Evolutionary conservation across 1,140 invertebrate genomes (phyloP).

Genomic region (Onthophagus taurus): DNA sequence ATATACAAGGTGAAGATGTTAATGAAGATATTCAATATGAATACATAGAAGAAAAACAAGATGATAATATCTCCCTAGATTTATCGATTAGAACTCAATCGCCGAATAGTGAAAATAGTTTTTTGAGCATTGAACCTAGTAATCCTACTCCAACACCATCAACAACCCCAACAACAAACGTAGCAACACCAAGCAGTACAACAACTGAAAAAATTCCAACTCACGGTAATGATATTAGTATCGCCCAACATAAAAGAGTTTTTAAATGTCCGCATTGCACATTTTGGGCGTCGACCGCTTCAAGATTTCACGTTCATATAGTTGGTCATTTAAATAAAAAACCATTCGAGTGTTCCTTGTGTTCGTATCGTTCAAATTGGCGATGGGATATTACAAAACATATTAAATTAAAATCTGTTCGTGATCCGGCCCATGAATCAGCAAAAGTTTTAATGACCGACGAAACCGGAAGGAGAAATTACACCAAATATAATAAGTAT

Average conservation of each 20-base stretch:
- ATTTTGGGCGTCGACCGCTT: conserved; percentile 86
- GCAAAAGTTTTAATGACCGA: conserved; percentile 82
- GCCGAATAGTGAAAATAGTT: conserved; percentile 32
- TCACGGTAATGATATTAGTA: conserved; percentile 35
- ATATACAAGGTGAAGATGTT: conserved; percentile 23
- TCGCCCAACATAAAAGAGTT: conserved; percentile 43
- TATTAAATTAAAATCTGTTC: conserved; percentile 76
- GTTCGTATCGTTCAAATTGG: conserved; percentile 89
- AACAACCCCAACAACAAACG: conserved; percentile 11
- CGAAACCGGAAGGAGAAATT: conserved; percentile 81
- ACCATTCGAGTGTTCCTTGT: conserved; percentile 90
- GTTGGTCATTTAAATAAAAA: conserved; percentile 87
- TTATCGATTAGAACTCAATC: conserved; percentile 33
- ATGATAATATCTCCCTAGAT: conserved; percentile 31
- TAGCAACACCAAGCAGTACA: conserved; percentile 11
- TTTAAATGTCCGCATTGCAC: conserved; percentile 85
- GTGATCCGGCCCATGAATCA: conserved; percentile 67
- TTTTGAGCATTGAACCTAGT: conserved; percentile 16
- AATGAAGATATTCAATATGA: conserved; percentile 35
- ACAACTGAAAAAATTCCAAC: conserved; percentile 35
- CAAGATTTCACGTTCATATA: conserved; percentile 85
- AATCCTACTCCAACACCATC: conserved; percentile 14
- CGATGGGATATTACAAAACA: conserved; percentile 95
- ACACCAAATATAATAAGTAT: conserved; percentile 86
- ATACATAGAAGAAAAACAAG: conserved; percentile 28